Percentiles rank a stretch among this genome's conserved stretches.
These are phyloP conservation scores for Morelia viridis DNA, from an alignment of 2,797 vertebrate genomes.

Conservation along the genomic window DNA sequence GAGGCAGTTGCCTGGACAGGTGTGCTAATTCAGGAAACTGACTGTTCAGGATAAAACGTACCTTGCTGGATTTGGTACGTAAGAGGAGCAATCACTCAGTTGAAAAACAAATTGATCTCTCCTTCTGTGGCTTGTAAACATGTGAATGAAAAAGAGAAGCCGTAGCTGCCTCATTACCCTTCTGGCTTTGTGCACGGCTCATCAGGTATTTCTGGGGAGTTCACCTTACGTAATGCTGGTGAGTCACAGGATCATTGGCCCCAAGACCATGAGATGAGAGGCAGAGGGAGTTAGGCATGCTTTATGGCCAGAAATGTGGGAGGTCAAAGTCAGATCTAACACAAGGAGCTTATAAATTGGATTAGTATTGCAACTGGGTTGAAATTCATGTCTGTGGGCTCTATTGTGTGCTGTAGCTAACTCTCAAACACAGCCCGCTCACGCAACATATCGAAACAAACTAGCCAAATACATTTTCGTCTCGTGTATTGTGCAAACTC, in stretches of 20 bases:
- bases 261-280: background rate
- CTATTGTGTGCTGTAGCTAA: background rate
- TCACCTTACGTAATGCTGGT: conserved; percentile 22
- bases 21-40: background rate
- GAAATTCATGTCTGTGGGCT: background rate
- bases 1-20: background rate
- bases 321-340: background rate
- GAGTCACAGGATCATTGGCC: background rate
- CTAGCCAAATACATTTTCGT: background rate
- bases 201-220: conserved; percentile 12
- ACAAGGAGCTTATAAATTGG: background rate
- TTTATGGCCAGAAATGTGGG: background rate
- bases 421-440: background rate
- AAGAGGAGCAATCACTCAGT: background rate
- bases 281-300: background rate
- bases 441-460: background rate
- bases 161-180: background rate
- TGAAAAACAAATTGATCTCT: background rate
- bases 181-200: background rate
- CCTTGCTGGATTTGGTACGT: background rate
- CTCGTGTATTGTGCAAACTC: background rate
- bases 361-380: background rate
- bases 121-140: background rate
- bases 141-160: background rate
- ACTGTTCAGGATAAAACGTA: background rate